Evolutionary conservation across 2,797 vertebrate species (phyloP).

Genomic region (Tenualosa ilisha): DNA sequence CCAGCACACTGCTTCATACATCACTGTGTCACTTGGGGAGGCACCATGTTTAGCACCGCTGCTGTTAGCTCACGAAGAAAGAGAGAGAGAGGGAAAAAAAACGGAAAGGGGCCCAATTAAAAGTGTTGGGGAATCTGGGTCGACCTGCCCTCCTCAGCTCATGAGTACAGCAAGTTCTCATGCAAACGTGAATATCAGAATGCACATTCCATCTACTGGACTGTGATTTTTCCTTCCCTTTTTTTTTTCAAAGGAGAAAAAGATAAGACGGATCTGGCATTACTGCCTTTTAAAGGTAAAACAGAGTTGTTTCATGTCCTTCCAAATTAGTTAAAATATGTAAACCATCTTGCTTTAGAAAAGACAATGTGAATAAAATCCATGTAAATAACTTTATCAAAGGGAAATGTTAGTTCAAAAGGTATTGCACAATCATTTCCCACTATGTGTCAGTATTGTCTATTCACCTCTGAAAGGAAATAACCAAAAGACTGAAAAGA

Average conservation of each 20-base stretch:
- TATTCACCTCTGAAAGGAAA: background rate
- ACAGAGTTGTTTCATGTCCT: background rate
- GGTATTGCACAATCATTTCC: too few species aligned
- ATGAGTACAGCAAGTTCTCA: slow-evolving; percentile 27
- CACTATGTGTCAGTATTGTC: background rate
- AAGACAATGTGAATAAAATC: background rate
- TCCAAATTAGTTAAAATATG: background rate
- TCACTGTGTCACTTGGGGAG: slow-evolving; percentile 21
- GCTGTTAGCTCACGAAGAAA: background rate
- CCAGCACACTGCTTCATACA: background rate
- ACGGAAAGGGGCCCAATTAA: slow-evolving; percentile 6
- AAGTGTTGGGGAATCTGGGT: slow-evolving; percentile 19
- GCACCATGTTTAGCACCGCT: slow-evolving; percentile 3
- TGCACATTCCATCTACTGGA: background rate
- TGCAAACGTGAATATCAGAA: background rate
- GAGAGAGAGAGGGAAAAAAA: background rate
- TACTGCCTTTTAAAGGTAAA: background rate
- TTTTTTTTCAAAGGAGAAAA: background rate
- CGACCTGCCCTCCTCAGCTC: slow-evolving; percentile 9
- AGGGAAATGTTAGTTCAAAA: background rate
- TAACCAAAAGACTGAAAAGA: background rate
- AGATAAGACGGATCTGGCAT: background rate
- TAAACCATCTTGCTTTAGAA: background rate
- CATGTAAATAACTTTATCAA: background rate
- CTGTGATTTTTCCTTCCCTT: background rate